Conservation (phyloP, 2,113 vertebrate species). For the Laterallus jamaicensis region DNA sequence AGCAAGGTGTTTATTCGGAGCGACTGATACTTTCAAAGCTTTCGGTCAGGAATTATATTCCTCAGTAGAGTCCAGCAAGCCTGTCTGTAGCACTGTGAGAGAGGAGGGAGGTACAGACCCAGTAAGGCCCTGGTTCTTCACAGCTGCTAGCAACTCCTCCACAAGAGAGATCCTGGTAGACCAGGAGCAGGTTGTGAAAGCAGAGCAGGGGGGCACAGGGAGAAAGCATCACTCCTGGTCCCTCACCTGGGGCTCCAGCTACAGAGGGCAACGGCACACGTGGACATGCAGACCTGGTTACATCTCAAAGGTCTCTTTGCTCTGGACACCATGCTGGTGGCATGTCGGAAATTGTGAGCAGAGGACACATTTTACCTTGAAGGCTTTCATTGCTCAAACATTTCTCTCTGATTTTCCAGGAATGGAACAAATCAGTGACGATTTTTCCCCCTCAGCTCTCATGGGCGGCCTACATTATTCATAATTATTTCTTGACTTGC, state of each 20-base stretch:
- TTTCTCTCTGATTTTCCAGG: not conserved
- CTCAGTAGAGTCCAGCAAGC: not conserved
- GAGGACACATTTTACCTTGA: not conserved
- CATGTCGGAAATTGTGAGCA: not conserved
- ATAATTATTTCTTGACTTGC: not conserved
- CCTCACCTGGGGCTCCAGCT: not conserved
- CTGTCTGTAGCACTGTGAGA: not conserved
- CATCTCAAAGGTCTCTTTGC: not conserved
- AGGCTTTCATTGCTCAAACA: not conserved
- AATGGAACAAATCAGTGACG: not conserved
- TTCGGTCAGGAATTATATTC: not conserved
- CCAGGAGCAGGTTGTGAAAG: not conserved
- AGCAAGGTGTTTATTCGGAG: not conserved
- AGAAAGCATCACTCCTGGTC: not conserved
- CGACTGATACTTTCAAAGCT: not conserved
- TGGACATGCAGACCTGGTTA: not conserved
- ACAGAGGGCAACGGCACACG: rapidly evolving
- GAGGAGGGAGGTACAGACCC: not conserved
- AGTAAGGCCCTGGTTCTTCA: not conserved
- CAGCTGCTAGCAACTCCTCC: not conserved
- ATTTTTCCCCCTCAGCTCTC: not conserved
- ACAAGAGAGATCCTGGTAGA: rapidly evolving
- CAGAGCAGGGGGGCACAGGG: rapidly evolving
- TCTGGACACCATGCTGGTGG: not conserved
- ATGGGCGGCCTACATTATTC: not conserved